Percentiles rank a stretch among this genome's conserved stretches.
phyloP scores from a whole-genome alignment of 2,113 vertebrate genomes.

The Ovibos moschatus region DNA sequence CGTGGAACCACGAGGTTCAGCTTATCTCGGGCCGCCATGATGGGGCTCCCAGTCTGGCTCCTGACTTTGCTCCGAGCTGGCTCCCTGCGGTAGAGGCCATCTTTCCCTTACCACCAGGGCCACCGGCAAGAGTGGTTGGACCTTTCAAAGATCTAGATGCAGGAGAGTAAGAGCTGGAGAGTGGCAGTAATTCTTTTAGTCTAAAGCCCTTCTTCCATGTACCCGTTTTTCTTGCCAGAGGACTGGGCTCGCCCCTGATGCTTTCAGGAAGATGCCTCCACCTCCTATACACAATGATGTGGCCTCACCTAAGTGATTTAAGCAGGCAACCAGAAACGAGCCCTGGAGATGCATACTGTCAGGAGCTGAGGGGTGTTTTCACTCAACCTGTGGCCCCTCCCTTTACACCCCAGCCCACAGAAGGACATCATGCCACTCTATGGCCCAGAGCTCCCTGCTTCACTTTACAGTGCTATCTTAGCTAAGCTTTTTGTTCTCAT shows the following conservation, averaged over 20 bases:
- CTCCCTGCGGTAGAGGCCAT: not conserved
- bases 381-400: accelerated
- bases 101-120: not conserved
- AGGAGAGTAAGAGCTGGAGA: not conserved
- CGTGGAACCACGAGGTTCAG: not conserved
- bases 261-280: not conserved
- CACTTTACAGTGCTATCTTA: not conserved
- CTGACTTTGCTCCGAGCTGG: not conserved
- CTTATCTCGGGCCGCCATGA: not conserved
- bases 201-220: not conserved
- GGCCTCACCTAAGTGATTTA: not conserved
- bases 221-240: not conserved
- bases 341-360: not conserved
- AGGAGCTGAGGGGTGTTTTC: not conserved
- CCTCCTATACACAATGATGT: accelerated
- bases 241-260: not conserved
- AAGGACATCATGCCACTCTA: not conserved
- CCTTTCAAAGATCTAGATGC: not conserved
- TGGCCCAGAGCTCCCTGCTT: not conserved
- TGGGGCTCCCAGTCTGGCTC: not conserved
- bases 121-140: not conserved
- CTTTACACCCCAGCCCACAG: not conserved
- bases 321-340: not conserved
- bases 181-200: not conserved
- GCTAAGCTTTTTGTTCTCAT: not conserved